Base-by-base conservation (phyloP, 2,797 vertebrate genomes). In the Tachyglossus aculeatus region DNA sequence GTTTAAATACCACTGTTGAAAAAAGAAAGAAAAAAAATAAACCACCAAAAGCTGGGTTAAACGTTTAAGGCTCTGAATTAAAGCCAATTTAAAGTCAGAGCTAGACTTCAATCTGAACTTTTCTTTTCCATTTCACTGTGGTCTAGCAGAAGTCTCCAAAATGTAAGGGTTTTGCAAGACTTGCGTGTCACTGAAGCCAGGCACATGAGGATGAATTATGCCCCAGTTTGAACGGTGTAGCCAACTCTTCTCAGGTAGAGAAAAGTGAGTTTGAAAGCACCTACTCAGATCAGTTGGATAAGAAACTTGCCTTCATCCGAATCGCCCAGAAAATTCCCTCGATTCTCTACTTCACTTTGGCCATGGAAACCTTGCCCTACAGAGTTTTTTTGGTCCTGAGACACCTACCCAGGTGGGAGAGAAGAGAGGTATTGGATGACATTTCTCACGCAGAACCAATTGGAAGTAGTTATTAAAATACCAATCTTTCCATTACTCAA, bases 391-490 rank as follows among this genome's bases (percentile, higher is more conserved):
- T 24, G 13, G 67, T 64, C 48, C 65, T 77, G 37, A 48, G 29
- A 57, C 22, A 53, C 59, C 27, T 57, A 43, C 40, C 57, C 2
- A 34, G 25, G 56, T 73, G 59, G 81, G 4, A 9, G 63, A 25
- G 37, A 43, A n/a, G 57, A 41, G 36, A 71, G 64, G 54, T 45
- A 32, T 68, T 3, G 0, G 52, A 44, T 59, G 64, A 81, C 82
- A 67, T 71, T 71, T 71, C 63, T 64, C 1, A 0, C 0, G 0
- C 27, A 78, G 57, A 73, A 80, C 65, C 76, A 85, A 85, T 48
- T 27, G 80, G 80, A 69, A 77, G 85, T 67, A 74, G 69, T 74
- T 84, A 82, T 85, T 77, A 63, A 80, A 73, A 74, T 80, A 0
- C 21, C 1, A 44, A 74, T 78, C 71, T 75, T 80, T 85, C 84